A percentile compares a stretch with the other conserved stretches of the same genome.
These are phyloP conservation scores for Leptinotarsa haldemani DNA, from an alignment of 2,888 invertebrate genomes.

Conservation along the genomic window DNA sequence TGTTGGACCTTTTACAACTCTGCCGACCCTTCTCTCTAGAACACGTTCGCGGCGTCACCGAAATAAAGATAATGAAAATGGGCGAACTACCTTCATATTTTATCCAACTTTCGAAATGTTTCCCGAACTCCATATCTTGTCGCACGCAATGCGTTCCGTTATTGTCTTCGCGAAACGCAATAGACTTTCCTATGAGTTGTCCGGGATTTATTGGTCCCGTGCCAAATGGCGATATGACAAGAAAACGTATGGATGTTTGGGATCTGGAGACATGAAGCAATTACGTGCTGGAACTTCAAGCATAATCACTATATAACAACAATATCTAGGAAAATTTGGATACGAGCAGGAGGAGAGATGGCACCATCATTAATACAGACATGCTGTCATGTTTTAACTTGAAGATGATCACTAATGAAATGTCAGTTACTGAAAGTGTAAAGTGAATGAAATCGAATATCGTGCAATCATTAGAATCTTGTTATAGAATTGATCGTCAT, in stretches of 20 bases:
- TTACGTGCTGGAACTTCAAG: too few species aligned
- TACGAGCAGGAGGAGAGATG: too few species aligned
- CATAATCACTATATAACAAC: too few species aligned
- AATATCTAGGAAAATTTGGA: too few species aligned
- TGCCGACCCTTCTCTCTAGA: background rate
- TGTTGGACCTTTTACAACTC: background rate
- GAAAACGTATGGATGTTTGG: background rate
- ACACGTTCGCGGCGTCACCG: background rate
- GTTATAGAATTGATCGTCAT: too few species aligned
- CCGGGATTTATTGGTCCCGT: constrained; percentile 1
- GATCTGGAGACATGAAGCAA: too few species aligned
- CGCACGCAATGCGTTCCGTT: constrained; percentile 9
- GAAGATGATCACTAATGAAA: too few species aligned
- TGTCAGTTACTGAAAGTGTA: too few species aligned
- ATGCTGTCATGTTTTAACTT: too few species aligned
- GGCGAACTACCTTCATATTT: constrained; percentile 16
- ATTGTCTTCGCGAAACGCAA: background rate
- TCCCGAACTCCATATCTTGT: constrained; percentile 5
- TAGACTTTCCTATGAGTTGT: background rate
- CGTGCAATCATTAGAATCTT: too few species aligned
- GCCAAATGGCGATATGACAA: background rate
- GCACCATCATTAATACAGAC: too few species aligned
- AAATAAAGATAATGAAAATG: constrained; percentile 18
- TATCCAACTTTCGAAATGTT: constrained; percentile 18
- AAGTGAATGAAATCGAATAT: too few species aligned